Conservation (phyloP, 2,113 vertebrate genomes). For the Antidorcas marsupialis region DNA sequence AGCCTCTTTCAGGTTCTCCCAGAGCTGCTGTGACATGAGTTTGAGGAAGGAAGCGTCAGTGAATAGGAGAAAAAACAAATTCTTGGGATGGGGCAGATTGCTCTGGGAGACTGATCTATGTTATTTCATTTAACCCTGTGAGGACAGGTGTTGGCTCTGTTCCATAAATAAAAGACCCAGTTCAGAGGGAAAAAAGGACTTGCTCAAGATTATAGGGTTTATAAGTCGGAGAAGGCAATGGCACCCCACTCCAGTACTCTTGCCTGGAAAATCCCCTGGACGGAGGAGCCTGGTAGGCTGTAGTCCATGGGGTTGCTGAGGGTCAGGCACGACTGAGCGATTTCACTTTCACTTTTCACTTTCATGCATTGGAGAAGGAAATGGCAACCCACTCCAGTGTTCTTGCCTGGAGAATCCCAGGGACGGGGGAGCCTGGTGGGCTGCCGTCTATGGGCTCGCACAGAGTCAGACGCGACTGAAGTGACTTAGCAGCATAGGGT, state of each 20-base stretch:
- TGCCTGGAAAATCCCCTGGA: too few species aligned
- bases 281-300: too few species aligned
- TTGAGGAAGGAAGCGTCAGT: background rate
- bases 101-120: background rate
- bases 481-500: too few species aligned
- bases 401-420: too few species aligned
- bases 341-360: too few species aligned
- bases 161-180: background rate
- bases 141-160: background rate
- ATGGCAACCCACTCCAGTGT: too few species aligned
- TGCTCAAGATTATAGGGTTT: background rate
- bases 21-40: background rate
- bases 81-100: background rate
- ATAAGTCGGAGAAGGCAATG: background rate
- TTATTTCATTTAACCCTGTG: background rate
- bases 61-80: background rate
- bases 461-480: too few species aligned
- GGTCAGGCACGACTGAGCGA: too few species aligned
- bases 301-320: too few species aligned
- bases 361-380: too few species aligned
- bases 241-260: too few species aligned
- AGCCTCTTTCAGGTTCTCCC: background rate
- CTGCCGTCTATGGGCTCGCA: rapidly evolving
- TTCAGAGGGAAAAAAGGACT: background rate
- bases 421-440: too few species aligned